Base-by-base conservation (phyloP, 2,113 vertebrate genomes). In the Calypte anna region DNA sequence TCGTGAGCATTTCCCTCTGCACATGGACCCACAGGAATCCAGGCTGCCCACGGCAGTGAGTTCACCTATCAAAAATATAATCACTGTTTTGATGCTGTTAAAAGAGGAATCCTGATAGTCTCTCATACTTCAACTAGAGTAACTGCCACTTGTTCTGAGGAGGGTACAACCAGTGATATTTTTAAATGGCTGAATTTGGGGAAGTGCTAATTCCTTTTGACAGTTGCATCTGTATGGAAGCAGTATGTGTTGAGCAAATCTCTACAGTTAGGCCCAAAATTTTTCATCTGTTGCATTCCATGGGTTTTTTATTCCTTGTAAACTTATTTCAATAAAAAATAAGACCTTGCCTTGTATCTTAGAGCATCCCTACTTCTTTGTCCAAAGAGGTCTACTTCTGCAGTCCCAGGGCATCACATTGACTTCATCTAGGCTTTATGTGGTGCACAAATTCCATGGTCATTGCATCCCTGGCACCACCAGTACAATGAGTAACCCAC, bases 21-120 rank as follows among this genome's bases (percentile, higher is more conserved):
- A 23, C 18, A 43, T 1, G 22, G 20, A 53, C 18, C 28, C 15
- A 36, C 22, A 64, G 62, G 13, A 51, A 24, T 7, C 58, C 0
- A 0, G 16, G 38, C 25, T 62, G 36, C 55, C 48, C 53, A 24
- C 3, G 2, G 30, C 57, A 62, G 6, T 3, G n/a, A 81, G 19
- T 7, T 72, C 67, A 19, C 17, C 28, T 25, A 15, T 13, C 21
- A 43, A 50, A 48, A 62, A 16, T 3, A 3, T 16, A 33, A 23
- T 0, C 0, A 22, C 25, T 50, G 21, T 3, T 54, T 36, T 58
- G 36, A n/a, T 74, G n/a, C 4, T 74, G 44, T 20, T 46, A 18
- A 51, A 51, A 59, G 27, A 80, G 27, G 16, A 81, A 48, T 36
- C 24, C 14, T 17, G 15, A 38, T 12, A 27, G 7, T 36, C 36